Evolutionary conservation across 2,888 invertebrate species (phyloP).

Genomic region (Tachina lurida): DNA sequence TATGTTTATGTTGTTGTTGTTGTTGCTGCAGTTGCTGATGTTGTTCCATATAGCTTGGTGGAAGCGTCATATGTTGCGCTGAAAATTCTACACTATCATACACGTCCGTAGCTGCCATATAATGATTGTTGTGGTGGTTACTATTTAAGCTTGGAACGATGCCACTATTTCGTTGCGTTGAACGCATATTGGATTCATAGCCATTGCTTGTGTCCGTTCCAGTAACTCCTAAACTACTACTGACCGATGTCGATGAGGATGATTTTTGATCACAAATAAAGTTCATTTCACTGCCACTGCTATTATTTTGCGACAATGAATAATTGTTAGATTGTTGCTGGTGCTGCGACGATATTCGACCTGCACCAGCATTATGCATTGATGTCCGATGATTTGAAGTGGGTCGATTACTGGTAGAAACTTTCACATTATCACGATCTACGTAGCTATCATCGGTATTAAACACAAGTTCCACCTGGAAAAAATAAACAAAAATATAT

Average conservation of each 20-base stretch:
- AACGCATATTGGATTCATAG: slow-evolving; percentile 61
- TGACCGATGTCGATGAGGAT: slow-evolving; percentile 71
- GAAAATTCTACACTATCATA: slow-evolving; percentile 54
- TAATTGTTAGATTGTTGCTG: slow-evolving; percentile 70
- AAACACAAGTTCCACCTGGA: slow-evolving; percentile 78
- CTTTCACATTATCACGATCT: slow-evolving; percentile 66
- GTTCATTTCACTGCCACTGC: slow-evolving; percentile 73
- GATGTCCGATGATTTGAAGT: slow-evolving; percentile 46
- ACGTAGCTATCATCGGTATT: slow-evolving; percentile 69
- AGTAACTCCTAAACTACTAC: slow-evolving; percentile 69
- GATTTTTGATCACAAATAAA: slow-evolving; percentile 73
- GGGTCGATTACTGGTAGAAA: slow-evolving; percentile 63
- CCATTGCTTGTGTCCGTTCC: slow-evolving; percentile 61
- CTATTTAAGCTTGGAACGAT: slow-evolving; percentile 36
- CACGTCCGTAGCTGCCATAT: slow-evolving; percentile 50
- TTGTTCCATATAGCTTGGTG: slow-evolving; percentile 61
- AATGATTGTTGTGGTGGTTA: slow-evolving; percentile 60
- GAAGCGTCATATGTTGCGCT: slow-evolving; percentile 49
- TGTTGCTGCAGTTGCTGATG: slow-evolving; percentile 43
- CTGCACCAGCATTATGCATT: slow-evolving; percentile 63
- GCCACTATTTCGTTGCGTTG: slow-evolving; percentile 51
- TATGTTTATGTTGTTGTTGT: slow-evolving; percentile 20
- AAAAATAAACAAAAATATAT: slow-evolving; percentile 30
- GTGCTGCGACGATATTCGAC: slow-evolving; percentile 61
- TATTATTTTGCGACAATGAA: slow-evolving; percentile 72